Base-by-base conservation (phyloP, 2,797 vertebrate genomes). In the Tiaroga cobitis region DNA sequence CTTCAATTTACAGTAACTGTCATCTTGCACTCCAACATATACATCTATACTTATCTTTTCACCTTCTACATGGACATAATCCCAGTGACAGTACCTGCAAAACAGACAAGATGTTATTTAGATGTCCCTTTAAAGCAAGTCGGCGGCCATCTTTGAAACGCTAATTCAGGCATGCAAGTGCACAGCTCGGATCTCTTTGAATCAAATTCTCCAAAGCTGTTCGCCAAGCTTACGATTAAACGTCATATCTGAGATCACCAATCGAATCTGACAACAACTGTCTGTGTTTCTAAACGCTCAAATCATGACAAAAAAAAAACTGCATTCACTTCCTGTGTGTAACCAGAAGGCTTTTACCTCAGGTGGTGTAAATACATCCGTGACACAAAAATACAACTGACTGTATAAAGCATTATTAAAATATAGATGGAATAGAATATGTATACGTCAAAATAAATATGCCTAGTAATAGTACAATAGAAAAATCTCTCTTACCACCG, bases 401-500 rank as follows among this genome's bases (percentile, higher is more conserved):
- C 21, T 59, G 4, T 6, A 13, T 26, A 2, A 4, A 26, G 5
- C 11, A 16, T 29, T 63, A 29, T 29, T 63, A 16, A 16, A 65
- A 65, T 32, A 32, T 65, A 16, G 26, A 65, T 26, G 4, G n/a
- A 61, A 5, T 6, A 61, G 11, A 13, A 26, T 61, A 26, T 61
- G 59, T 34, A 34, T 37, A 37, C 37, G 37, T 37, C 13, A 15
- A 2, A 63, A 63, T 16, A 63, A 29, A 6, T 16, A 65, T 3
- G 26, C 59, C 26, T 29, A 29, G 59, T 63, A 63, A 63, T 63
- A 7, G 26, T 29, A 29, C 61, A 65, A 65, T 65, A 65, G 61
- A 65, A 65, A 65, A 65, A 65, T 8, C 63, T 65, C 61, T 65
- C 61, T 65, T 65, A 65, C 63, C 63, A 65, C 63, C 26, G 15